phyloP scores from a whole-genome alignment of 1,140 invertebrate genomes.

The Lepeophtheirus salmonis region DNA sequence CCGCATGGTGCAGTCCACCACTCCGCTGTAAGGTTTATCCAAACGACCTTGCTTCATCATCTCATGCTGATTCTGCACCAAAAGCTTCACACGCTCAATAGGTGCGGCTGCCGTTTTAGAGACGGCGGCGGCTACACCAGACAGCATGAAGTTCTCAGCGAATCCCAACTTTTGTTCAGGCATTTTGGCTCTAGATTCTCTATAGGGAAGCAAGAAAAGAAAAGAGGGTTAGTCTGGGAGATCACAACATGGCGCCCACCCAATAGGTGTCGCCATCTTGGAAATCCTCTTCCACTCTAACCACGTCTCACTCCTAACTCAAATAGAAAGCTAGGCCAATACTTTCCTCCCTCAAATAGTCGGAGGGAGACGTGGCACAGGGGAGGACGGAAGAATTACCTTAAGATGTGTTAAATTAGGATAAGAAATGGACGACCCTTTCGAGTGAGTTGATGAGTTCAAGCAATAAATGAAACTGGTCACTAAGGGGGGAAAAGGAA shows the following conservation, averaged over 20 bases:
- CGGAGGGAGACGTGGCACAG: too few species aligned
- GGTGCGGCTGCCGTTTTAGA: slow-evolving; percentile 73
- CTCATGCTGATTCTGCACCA: slow-evolving; percentile 63
- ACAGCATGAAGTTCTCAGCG: slow-evolving; percentile 62
- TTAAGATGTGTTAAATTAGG: too few species aligned
- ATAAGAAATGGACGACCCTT: too few species aligned
- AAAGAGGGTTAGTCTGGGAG: neutral
- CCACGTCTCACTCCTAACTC: too few species aligned
- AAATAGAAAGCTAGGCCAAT: too few species aligned
- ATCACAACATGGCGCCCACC: too few species aligned
- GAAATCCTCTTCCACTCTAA: too few species aligned
- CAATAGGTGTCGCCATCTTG: too few species aligned
- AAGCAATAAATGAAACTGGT: neutral
- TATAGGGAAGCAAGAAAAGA: neutral
- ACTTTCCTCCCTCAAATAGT: too few species aligned
- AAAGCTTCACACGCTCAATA: slow-evolving; percentile 79
- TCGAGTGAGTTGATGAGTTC: neutral
- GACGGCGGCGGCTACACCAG: slow-evolving; percentile 68
- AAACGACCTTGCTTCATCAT: slow-evolving; percentile 17
- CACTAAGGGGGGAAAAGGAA: neutral
- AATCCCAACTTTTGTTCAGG: slow-evolving; percentile 33
- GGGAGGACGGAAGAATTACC: too few species aligned
- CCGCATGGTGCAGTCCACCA: slow-evolving; percentile 62
- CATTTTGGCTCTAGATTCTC: neutral
- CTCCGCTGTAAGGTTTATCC: slow-evolving; percentile 32